A percentile compares a stretch with the other conserved stretches of the same genome.
Conservation (phyloP, 2,113 vertebrate species). For the Centropus bengalensis region DNA sequence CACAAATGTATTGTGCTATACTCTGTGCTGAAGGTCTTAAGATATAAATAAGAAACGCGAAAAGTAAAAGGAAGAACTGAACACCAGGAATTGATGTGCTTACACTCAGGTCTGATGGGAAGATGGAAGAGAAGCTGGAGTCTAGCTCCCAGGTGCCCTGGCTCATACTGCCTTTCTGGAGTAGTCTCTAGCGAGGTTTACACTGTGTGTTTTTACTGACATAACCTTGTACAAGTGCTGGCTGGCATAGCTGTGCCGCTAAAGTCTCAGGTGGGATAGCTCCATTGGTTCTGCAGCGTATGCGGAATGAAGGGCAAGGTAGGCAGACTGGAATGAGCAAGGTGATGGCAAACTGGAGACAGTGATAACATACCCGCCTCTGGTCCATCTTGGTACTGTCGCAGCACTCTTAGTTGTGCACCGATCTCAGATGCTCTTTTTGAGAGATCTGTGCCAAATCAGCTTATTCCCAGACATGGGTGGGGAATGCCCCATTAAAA, state of each 20-base stretch:
- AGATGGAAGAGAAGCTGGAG: background rate
- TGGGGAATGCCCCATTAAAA: background rate
- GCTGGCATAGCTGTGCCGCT: background rate
- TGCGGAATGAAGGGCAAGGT: background rate
- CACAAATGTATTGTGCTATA: background rate
- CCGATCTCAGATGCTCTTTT: background rate
- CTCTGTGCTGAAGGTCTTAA: background rate
- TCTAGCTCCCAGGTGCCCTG: background rate
- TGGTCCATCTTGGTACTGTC: background rate
- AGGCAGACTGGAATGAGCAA: background rate
- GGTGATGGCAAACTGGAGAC: background rate
- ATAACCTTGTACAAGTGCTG: background rate
- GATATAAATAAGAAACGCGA: conserved; percentile 11
- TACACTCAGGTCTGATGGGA: background rate
- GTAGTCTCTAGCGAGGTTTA: background rate
- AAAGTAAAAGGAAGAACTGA: background rate
- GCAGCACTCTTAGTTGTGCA: background rate
- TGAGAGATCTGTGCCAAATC: background rate
- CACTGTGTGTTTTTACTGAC: background rate
- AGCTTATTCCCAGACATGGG: background rate
- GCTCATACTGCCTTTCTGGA: background rate
- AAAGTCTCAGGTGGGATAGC: background rate
- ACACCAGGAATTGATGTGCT: background rate
- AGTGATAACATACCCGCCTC: background rate
- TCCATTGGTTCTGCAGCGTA: background rate